phyloP scores from a whole-genome alignment of 1,140 invertebrate species.

The Colletes latitarsis region DNA sequence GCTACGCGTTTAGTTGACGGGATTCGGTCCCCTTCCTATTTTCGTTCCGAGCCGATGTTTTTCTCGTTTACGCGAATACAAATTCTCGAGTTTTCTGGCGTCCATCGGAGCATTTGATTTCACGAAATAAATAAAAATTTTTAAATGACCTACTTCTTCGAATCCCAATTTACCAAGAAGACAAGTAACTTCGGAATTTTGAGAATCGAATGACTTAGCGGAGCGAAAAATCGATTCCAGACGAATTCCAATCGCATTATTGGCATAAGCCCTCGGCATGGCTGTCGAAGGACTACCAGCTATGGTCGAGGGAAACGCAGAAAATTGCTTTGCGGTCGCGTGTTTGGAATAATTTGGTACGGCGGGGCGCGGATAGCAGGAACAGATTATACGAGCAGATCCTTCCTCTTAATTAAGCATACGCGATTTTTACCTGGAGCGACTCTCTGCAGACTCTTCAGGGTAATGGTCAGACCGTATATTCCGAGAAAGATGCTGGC shows the following conservation, averaged over 20 bases:
- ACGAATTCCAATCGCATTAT: too few relatives aligned
- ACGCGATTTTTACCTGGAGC: constrained; percentile 73
- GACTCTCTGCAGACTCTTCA: constrained; percentile 72
- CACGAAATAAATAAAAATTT: too few relatives aligned
- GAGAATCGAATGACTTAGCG: too few relatives aligned
- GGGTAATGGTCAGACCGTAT: constrained; percentile 74
- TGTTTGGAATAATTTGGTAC: constrained; percentile 12
- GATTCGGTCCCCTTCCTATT: not conserved
- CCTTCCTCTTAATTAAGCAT: constrained; percentile 38
- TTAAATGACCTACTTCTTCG: too few relatives aligned
- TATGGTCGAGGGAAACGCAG: not conserved
- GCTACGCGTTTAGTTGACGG: not conserved
- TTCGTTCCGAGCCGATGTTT: not conserved
- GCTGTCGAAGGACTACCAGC: not conserved
- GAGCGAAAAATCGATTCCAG: too few relatives aligned
- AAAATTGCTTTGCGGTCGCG: constrained; percentile 18
- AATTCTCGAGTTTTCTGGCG: too few relatives aligned
- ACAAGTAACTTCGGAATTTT: too few relatives aligned
- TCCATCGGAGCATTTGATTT: too few relatives aligned
- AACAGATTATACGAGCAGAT: not conserved
- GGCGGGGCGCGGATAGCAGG: not conserved
- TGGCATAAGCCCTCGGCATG: too few relatives aligned
- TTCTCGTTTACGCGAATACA: not conserved
- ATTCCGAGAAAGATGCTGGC: constrained; percentile 76
- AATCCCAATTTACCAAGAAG: too few relatives aligned